These are phyloP conservation scores for Microcebus murinus DNA, from an alignment of 2,113 vertebrate species.

Conservation along the genomic window DNA sequence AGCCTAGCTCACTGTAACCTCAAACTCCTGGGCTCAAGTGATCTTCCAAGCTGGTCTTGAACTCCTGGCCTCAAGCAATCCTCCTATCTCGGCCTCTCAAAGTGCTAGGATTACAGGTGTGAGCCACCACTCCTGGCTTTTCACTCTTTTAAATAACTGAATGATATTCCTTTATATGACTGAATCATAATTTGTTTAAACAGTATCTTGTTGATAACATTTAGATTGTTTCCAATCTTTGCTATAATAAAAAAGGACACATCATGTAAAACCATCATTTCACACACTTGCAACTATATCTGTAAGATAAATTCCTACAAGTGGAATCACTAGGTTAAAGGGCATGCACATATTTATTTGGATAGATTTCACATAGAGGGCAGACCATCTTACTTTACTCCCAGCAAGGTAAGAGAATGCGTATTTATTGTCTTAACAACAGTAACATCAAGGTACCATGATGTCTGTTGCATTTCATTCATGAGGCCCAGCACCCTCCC, in stretches of 20 bases:
- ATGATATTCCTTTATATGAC: background rate
- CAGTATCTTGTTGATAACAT: background rate
- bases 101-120: background rate
- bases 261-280: background rate
- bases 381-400: background rate
- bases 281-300: background rate
- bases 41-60: background rate
- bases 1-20: too few relatives aligned
- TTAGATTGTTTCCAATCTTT: background rate
- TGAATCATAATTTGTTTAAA: background rate
- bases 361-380: background rate
- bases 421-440: background rate
- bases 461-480: background rate
- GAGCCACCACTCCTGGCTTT: background rate
- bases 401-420: background rate
- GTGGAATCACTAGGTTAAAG: background rate
- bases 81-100: background rate
- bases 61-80: background rate
- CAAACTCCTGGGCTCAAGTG: too few relatives aligned
- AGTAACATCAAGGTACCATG: accelerated
- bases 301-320: background rate
- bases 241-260: background rate
- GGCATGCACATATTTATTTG: background rate
- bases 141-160: background rate
- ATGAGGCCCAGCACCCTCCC: too few relatives aligned